Percentiles rank a stretch among this genome's conserved stretches.
phyloP scores from a whole-genome alignment of 1,140 invertebrate species.

The Sitophilus oryzae region DNA sequence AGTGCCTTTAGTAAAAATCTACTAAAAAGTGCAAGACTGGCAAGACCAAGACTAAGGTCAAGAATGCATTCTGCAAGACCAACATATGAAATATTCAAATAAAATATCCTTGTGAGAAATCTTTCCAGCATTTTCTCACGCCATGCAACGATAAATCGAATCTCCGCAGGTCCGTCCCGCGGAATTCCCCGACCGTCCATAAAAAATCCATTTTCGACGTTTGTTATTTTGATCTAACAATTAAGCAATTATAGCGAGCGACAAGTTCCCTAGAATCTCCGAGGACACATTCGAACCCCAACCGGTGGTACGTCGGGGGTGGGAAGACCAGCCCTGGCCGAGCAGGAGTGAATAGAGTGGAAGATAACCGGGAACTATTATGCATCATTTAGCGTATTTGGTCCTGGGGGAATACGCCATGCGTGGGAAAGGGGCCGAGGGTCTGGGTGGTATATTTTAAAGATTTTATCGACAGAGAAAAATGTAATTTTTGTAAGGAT shows the following conservation, averaged over 20 bases:
- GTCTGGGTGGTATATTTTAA: not conserved
- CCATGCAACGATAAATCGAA: too few relatives aligned
- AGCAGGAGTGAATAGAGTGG: not conserved
- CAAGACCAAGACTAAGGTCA: too few relatives aligned
- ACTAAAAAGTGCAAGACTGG: too few relatives aligned
- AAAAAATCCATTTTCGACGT: slow-evolving; percentile 18
- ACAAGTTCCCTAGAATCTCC: slow-evolving; percentile 5
- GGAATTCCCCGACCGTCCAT: slow-evolving; percentile 15
- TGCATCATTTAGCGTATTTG: slow-evolving; percentile 17
- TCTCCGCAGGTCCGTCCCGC: too few relatives aligned
- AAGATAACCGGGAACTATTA: slow-evolving; percentile 12
- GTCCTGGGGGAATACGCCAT: slow-evolving; percentile 5
- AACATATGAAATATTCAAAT: too few relatives aligned
- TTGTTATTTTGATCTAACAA: slow-evolving; percentile 21
- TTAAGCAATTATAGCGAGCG: slow-evolving; percentile 20
- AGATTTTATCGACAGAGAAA: not conserved
- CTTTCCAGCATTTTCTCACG: too few relatives aligned
- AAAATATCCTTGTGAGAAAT: too few relatives aligned
- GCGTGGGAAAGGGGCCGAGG: slow-evolving; percentile 8
- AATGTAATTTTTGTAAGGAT: too few relatives aligned
- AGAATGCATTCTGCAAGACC: too few relatives aligned
- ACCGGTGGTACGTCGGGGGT: not conserved
- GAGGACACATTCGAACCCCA: slow-evolving; percentile 17
- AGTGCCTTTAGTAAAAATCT: too few relatives aligned
- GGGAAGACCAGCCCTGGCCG: too few relatives aligned